A percentile compares a stretch with the other conserved stretches of the same genome.
Conservation (phyloP, 2,888 invertebrate genomes). For the Chironomus tentans region DNA sequence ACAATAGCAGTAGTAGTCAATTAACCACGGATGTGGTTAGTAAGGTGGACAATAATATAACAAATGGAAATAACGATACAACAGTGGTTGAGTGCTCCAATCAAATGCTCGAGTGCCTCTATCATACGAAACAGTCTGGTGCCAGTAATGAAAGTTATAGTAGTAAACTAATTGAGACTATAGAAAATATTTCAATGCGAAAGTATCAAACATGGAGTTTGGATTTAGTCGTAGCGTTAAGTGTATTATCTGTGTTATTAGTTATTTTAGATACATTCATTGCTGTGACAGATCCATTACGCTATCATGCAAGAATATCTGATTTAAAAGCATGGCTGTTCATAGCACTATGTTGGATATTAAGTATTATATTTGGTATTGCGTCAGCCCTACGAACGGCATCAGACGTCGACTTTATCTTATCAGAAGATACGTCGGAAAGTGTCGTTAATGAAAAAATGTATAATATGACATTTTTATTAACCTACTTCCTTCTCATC, state of each 20-base stretch:
- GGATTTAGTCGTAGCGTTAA: constrained; percentile 18
- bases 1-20: not conserved
- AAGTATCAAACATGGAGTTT: constrained; percentile 21
- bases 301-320: constrained; percentile 47
- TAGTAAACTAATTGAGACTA: not conserved
- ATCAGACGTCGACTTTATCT: constrained; percentile 23
- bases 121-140: not conserved
- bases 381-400: constrained; percentile 38
- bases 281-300: constrained; percentile 51
- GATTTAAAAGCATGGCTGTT: constrained; percentile 41
- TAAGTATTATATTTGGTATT: constrained; percentile 40
- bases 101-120: constrained; percentile 9
- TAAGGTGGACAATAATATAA: constrained; percentile 8
- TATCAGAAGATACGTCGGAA: not conserved
- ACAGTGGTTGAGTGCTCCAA: constrained; percentile 3
- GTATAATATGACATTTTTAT: constrained; percentile 37
- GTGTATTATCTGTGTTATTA: constrained; percentile 39
- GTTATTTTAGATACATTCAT: constrained; percentile 49
- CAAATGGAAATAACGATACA: not conserved
- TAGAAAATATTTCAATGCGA: not conserved
- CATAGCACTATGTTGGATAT: constrained; percentile 41
- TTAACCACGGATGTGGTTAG: not conserved
- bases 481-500: constrained; percentile 40
- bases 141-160: not conserved
- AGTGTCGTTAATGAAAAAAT: not conserved